Conservation (phyloP, 1,140 invertebrate species). For the Calephelis virginiensis region DNA sequence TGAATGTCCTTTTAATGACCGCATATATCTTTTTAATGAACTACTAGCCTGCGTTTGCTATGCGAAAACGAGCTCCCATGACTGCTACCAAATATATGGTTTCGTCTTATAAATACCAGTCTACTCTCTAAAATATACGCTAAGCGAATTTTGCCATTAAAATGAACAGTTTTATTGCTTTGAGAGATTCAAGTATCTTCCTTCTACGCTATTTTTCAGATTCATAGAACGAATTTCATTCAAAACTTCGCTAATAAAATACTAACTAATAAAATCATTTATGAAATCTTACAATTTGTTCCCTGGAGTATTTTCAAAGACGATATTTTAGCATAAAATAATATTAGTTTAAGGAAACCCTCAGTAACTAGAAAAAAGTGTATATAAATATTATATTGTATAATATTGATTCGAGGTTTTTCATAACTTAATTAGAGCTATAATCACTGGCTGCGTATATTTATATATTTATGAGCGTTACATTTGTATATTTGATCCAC, state of each 20-base stretch:
- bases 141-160: constrained; percentile 51
- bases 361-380: no score
- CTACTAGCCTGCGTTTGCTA: constrained; percentile 55
- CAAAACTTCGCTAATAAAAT: constrained; percentile 15
- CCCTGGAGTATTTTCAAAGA: neutral
- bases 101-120: constrained; percentile 46
- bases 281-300: constrained; percentile 3
- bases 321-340: neutral
- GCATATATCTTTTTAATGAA: constrained; percentile 68
- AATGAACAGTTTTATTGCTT: constrained; percentile 39
- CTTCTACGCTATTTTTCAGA: constrained; percentile 10
- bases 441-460: no score
- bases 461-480: no score
- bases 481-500: no score
- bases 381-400: no score
- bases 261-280: constrained; percentile 10
- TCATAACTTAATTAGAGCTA: no score
- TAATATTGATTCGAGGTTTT: no score
- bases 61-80: constrained; percentile 47
- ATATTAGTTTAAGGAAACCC: neutral
- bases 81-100: constrained; percentile 48
- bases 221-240: constrained; percentile 10
- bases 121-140: constrained; percentile 41
- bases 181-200: constrained; percentile 14
- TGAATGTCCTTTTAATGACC: constrained; percentile 57